These are phyloP conservation scores for Spermophilus dauricus DNA, from an alignment of 2,113 vertebrate species.

Conservation along the genomic window DNA sequence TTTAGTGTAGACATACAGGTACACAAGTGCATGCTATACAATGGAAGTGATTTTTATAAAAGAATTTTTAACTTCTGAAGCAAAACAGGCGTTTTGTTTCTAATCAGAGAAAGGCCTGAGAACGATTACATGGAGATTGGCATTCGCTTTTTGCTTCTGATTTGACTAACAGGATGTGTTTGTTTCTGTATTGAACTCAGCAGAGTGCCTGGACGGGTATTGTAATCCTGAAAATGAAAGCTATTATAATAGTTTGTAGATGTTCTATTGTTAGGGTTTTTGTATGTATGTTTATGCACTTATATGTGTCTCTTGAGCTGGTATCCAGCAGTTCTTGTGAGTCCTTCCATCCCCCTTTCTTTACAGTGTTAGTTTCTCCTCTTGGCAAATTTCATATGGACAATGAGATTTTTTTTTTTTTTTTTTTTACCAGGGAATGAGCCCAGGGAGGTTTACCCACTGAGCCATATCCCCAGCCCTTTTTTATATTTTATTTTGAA, in stretches of 20 bases:
- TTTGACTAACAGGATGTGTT: constrained; percentile 58
- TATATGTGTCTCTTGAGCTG: background rate
- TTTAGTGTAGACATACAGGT: background rate
- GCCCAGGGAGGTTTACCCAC: too few relatives aligned
- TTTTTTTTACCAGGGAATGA: too few relatives aligned
- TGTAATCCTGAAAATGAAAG: constrained; percentile 54
- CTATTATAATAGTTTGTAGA: background rate
- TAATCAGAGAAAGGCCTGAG: constrained; percentile 26
- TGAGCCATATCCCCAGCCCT: too few relatives aligned
- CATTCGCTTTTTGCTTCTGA: constrained; percentile 33
- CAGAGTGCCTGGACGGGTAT: background rate
- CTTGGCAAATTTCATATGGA: constrained; percentile 10
- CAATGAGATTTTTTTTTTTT: background rate
- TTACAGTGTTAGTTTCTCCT: background rate
- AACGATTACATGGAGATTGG: background rate
- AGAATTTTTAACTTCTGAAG: constrained; percentile 52
- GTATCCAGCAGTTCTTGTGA: background rate
- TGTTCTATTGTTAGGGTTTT: background rate
- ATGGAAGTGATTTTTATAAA: constrained; percentile 60
- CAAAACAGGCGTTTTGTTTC: constrained; percentile 48
- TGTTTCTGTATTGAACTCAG: background rate
- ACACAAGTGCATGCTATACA: background rate
- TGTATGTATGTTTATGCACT: background rate
- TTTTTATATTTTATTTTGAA: too few relatives aligned
- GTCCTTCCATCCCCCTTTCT: background rate